Base-by-base conservation (phyloP, 2,113 vertebrate species). In the Microcebus jonahi region DNA sequence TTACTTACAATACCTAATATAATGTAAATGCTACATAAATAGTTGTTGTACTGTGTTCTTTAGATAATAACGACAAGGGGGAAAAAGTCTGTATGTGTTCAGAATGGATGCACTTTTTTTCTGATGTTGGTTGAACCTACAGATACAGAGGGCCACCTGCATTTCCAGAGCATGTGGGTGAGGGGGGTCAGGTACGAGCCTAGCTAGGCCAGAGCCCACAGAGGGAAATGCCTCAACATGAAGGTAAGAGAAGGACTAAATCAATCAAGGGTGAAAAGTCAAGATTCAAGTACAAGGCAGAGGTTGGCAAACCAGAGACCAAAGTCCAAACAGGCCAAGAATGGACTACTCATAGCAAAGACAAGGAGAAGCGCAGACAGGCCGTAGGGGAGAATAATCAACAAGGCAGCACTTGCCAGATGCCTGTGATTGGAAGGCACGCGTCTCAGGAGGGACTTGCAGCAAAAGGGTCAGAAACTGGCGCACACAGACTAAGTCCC, bases 341-440 rank as follows among this genome's bases (percentile, higher is more conserved):
- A 25, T 3, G 11, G 13, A 29, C 13, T 12, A 1, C 14, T 25
- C 3, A 7, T 0, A 13, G 23, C 15, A 11, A 13, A 55, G 61
- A 3, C 20, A 48, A 65, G 36, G 29, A 15, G 29, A 15, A n/a
- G 14, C 27, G 17, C 10, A 85, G 45, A 34, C 1, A 25, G 10
- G 34, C 10, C 34, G 5, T 1, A 0, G 0, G 13, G 9, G n/a
- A 20, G 12, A 21, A 8, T 7, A 50, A 20, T 25, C 29, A 48
- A 50, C 34, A 27, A 21, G 48, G 9, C 8, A 36, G 34, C 23
- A 23, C 23, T 42, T 55, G 36, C 17, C 57, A 18, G 39, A 50
- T 1, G 2, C 23, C 39, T 23, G 55, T 3, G 31, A 34, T 5
- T 21, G 9, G 3, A 29, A 27, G 50, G 4, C 63, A 57, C 0